Percentiles rank a stretch among this genome's conserved stretches.
These are phyloP conservation scores for Lepidocolaptes lacrymiger DNA, from an alignment of 2,797 vertebrate species.

Conservation along the genomic window DNA sequence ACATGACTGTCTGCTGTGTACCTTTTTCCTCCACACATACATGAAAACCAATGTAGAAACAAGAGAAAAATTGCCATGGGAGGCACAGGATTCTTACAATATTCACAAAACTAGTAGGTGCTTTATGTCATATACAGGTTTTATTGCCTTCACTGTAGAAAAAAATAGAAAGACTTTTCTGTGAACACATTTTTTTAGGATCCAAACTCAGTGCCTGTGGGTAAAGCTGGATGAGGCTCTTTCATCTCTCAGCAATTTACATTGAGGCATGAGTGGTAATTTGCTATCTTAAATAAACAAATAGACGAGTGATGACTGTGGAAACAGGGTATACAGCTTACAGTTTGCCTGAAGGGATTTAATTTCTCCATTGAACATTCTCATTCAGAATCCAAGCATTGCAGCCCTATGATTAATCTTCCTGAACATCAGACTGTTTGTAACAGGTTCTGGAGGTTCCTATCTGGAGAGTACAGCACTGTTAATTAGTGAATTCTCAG, in stretches of 20 bases:
- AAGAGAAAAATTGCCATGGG: background rate
- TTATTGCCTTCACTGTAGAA: background rate
- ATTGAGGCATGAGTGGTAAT: background rate
- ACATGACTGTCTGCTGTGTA: fast-evolving
- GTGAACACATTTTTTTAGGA: background rate
- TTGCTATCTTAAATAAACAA: constrained; percentile 38
- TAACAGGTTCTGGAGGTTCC: constrained; percentile 51
- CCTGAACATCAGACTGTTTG: constrained; percentile 39
- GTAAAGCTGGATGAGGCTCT: background rate
- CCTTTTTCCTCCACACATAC: background rate
- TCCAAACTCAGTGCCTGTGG: background rate
- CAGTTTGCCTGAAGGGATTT: constrained; percentile 21
- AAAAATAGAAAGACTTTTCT: background rate
- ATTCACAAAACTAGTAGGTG: background rate
- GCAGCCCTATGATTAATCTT: constrained; percentile 40
- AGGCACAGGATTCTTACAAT: background rate
- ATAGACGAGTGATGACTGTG: constrained; percentile 1
- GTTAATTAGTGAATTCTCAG: constrained; percentile 52
- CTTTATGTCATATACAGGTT: background rate
- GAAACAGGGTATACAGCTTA: background rate
- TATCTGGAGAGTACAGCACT: background rate
- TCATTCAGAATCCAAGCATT: background rate
- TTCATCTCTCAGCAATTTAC: background rate
- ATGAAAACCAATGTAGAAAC: background rate
- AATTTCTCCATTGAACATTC: constrained; percentile 17